Conservation (phyloP, 1,140 invertebrate species). For the Harpegnathos saltator region DNA sequence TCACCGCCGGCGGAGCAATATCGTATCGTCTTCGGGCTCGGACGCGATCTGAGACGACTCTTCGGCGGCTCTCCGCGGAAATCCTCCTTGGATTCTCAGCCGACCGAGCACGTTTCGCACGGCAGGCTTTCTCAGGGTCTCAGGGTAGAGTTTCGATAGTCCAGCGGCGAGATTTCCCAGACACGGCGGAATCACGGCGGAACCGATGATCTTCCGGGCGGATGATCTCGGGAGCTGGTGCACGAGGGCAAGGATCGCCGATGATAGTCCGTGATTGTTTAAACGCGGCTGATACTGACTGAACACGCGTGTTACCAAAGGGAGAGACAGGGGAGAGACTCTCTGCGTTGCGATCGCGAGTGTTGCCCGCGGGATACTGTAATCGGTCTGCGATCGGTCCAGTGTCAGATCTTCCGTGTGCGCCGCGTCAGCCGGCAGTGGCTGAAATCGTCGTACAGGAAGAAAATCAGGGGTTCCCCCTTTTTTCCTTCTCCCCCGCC, state of each 20-base stretch:
- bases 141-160: not conserved
- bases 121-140: not conserved
- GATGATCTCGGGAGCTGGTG: not conserved
- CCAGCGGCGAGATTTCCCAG: not conserved
- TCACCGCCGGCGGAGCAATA: not conserved
- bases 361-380: slow-evolving; percentile 42
- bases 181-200: not conserved
- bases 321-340: slow-evolving; percentile 69
- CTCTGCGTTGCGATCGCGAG: slow-evolving; percentile 27
- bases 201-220: not conserved
- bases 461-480: slow-evolving; percentile 75
- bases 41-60: not conserved
- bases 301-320: not conserved
- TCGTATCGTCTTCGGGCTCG: not conserved
- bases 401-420: slow-evolving; percentile 49
- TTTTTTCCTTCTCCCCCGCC: slow-evolving; percentile 73
- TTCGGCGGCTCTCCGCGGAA: not conserved
- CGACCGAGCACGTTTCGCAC: not conserved
- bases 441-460: slow-evolving; percentile 65
- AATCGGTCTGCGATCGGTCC: slow-evolving; percentile 44
- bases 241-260: not conserved
- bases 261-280: not conserved
- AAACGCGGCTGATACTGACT: slow-evolving; percentile 1
- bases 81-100: not conserved
- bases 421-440: slow-evolving; percentile 42